Percentiles rank a stretch among this genome's conserved stretches.
Evolutionary conservation across 2,113 vertebrate species (phyloP).

Genomic region (Tyto alba): DNA sequence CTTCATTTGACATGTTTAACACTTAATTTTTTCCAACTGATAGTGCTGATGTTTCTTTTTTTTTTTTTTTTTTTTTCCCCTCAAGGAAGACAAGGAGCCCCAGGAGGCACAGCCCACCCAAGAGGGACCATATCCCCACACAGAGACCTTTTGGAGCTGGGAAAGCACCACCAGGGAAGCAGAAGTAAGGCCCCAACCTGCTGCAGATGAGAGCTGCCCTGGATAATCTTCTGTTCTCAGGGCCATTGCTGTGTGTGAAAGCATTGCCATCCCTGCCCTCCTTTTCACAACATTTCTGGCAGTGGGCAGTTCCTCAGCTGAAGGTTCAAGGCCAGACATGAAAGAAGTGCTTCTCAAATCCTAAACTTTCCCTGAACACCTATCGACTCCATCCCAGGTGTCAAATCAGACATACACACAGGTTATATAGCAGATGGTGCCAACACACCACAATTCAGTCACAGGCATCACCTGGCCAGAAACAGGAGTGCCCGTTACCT

Average conservation of each 20-base stretch:
- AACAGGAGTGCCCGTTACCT: neutral
- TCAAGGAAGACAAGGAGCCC: neutral
- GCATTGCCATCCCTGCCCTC: neutral
- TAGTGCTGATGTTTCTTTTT: neutral
- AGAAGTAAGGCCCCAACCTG: neutral
- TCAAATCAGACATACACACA: neutral
- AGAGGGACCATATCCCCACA: neutral
- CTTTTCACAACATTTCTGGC: neutral
- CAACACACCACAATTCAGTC: neutral
- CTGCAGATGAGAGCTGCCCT: neutral
- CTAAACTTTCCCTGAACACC: neutral
- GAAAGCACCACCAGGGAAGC: neutral
- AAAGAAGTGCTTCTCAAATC: neutral
- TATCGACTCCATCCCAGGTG: neutral
- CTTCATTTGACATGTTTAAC: neutral
- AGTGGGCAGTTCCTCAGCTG: neutral
- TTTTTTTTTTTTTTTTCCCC: neutral
- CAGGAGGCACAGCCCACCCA: neutral
- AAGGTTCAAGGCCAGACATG: neutral
- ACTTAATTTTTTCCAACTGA: neutral
- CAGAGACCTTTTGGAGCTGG: neutral
- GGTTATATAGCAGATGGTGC: neutral
- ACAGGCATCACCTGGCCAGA: neutral
- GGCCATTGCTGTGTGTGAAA: neutral
- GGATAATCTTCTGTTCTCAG: neutral